Percentiles rank a stretch among this genome's conserved stretches.
Conservation (phyloP, 1,140 invertebrate species). For the Parapsyche elsis region DNA sequence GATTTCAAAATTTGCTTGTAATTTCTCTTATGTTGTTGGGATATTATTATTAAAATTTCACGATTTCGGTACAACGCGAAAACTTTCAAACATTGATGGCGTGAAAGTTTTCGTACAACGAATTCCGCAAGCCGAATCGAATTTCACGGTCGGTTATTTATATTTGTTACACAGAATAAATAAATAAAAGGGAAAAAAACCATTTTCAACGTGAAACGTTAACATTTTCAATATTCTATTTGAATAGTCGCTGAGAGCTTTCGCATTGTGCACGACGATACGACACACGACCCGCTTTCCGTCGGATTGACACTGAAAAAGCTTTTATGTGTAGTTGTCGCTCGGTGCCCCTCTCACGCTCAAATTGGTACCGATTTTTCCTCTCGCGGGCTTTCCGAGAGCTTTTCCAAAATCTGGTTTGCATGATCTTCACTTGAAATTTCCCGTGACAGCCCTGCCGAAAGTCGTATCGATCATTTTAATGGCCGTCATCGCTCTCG, state of each 20-base stretch:
- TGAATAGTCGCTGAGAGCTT: not conserved
- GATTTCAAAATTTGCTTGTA: too few species aligned
- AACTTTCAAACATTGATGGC: too few species aligned
- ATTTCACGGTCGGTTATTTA: too few species aligned
- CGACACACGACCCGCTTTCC: not conserved
- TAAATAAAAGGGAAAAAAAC: not conserved
- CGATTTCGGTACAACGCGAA: too few species aligned
- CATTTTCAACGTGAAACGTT: not conserved
- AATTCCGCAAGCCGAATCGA: too few species aligned
- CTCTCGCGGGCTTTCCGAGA: not conserved
- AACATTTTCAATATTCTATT: not conserved
- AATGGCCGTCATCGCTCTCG: slow-evolving; percentile 20
- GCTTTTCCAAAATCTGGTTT: slow-evolving; percentile 17
- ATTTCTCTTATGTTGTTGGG: too few species aligned
- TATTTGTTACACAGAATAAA: too few species aligned
- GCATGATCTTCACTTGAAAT: slow-evolving; percentile 24
- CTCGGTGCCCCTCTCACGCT: not conserved
- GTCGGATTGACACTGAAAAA: not conserved
- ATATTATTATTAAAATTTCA: too few species aligned
- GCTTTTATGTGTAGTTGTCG: slow-evolving; percentile 24
- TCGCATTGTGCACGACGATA: not conserved
- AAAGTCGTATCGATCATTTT: slow-evolving; percentile 36
- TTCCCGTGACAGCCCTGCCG: slow-evolving; percentile 1
- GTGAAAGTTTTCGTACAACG: too few species aligned
- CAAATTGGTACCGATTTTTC: not conserved